phyloP scores from a whole-genome alignment of 2,888 invertebrate genomes.

The Agonopterix alstromeriana region DNA sequence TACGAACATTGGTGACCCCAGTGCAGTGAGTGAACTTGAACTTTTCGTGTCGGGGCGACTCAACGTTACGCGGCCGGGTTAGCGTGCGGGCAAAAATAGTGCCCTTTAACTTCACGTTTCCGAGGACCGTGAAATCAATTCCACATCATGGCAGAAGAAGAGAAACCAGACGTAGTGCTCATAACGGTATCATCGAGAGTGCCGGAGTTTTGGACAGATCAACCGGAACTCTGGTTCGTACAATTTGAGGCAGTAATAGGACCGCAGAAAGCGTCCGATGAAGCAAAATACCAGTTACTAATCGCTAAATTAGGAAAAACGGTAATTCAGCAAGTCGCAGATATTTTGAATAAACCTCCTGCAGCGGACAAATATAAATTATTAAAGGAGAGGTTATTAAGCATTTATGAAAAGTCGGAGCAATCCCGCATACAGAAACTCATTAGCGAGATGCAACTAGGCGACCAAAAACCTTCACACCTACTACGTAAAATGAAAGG shows the following conservation, averaged over 20 bases:
- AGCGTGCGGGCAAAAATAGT: too few relatives aligned
- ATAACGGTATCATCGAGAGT: background rate
- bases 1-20: too few relatives aligned
- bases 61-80: too few relatives aligned
- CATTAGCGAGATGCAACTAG: conserved; percentile 11
- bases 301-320: conserved; percentile 15
- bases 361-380: conserved; percentile 10
- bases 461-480: background rate
- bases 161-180: background rate
- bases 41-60: too few relatives aligned
- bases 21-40: too few relatives aligned
- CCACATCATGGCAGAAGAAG: background rate
- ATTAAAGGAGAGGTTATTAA: conserved; percentile 8
- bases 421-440: too few relatives aligned
- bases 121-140: too few relatives aligned
- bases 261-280: conserved; percentile 11
- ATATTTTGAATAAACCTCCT: conserved; percentile 15
- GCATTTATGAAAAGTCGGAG: too few relatives aligned
- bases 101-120: too few relatives aligned
- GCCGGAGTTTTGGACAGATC: conserved; percentile 18
- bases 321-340: conserved; percentile 14
- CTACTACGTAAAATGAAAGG: background rate
- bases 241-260: conserved; percentile 10
- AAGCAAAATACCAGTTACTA: conserved; percentile 12
- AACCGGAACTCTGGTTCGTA: conserved; percentile 17